phyloP scores from a whole-genome alignment of 2,797 vertebrate genomes.

The Anableps anableps region DNA sequence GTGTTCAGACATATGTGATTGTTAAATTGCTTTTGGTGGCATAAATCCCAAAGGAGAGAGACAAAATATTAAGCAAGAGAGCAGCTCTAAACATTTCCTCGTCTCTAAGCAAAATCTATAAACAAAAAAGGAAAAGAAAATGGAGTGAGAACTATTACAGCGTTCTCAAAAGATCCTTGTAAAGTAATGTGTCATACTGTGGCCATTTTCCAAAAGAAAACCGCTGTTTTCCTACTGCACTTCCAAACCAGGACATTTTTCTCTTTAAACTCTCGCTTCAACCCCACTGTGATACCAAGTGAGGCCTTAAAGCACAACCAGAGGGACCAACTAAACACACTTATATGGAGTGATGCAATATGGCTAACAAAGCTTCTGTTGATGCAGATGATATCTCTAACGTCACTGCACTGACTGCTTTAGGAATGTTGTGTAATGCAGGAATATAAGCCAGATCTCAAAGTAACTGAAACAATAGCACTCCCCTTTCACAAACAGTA shows the following conservation, averaged over 20 bases:
- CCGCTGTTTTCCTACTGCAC: slow-evolving; percentile 76
- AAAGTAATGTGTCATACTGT: slow-evolving; percentile 78
- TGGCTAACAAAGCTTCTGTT: slow-evolving; percentile 50
- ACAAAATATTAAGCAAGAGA: slow-evolving; percentile 39
- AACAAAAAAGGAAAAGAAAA: slow-evolving; percentile 37
- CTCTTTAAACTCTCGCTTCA: slow-evolving; percentile 60
- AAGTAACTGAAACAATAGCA: slow-evolving; percentile 2
- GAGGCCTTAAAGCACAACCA: slow-evolving; percentile 43
- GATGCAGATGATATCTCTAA: slow-evolving; percentile 33
- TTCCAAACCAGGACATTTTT: slow-evolving; percentile 76
- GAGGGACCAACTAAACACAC: slow-evolving; percentile 60
- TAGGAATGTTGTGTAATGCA: slow-evolving; percentile 12
- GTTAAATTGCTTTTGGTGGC: slow-evolving; percentile 23
- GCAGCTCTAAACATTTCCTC: slow-evolving; percentile 51
- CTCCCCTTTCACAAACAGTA: slow-evolving; percentile 11
- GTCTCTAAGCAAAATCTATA: slow-evolving; percentile 46
- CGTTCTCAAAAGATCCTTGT: slow-evolving; percentile 74
- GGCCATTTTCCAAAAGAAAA: slow-evolving; percentile 77
- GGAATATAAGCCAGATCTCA: background rate
- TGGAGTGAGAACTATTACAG: slow-evolving; percentile 75
- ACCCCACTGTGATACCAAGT: slow-evolving; percentile 55
- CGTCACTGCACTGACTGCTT: slow-evolving; percentile 12
- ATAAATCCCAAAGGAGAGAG: slow-evolving; percentile 34
- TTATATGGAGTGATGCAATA: slow-evolving; percentile 67
- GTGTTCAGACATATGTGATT: background rate